These are phyloP conservation scores for Steinernema khuongi DNA, from an alignment of 1,140 invertebrate genomes.

Conservation along the genomic window DNA sequence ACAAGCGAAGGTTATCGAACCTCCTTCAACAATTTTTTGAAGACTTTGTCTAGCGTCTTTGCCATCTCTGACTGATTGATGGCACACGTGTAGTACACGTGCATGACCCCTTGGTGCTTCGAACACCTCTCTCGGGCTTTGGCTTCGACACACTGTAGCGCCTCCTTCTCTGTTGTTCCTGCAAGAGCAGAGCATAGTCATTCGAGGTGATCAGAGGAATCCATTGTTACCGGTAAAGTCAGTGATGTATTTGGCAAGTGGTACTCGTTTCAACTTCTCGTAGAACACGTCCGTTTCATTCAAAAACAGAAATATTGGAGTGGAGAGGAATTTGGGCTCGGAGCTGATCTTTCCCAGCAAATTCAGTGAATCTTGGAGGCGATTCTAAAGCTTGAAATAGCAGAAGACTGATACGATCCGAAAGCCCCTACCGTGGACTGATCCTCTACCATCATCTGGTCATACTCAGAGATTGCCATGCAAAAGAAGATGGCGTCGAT, in stretches of 20 bases:
- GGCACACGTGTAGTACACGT: conserved; percentile 17
- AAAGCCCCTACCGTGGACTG: conserved; percentile 20
- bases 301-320: conserved; percentile 30
- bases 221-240: conserved; percentile 22
- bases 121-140: conserved; percentile 12
- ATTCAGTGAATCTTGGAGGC: conserved; percentile 23
- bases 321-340: conserved; percentile 20
- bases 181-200: background rate
- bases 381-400: conserved; percentile 24
- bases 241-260: conserved; percentile 23
- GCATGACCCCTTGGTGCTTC: background rate
- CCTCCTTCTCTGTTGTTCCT: conserved; percentile 23
- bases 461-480: conserved; percentile 34
- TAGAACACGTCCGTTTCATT: conserved; percentile 34
- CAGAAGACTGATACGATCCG: background rate
- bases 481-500: conserved; percentile 37
- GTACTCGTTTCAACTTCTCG: conserved; percentile 23
- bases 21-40: conserved; percentile 18
- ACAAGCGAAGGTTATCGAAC: background rate
- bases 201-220: background rate
- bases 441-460: conserved; percentile 34
- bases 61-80: background rate
- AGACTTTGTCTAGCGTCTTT: conserved; percentile 4
- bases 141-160: conserved; percentile 23
- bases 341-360: conserved; percentile 21